Conservation (phyloP, 2,888 invertebrate species). For the Ochropleura leucogaster region DNA sequence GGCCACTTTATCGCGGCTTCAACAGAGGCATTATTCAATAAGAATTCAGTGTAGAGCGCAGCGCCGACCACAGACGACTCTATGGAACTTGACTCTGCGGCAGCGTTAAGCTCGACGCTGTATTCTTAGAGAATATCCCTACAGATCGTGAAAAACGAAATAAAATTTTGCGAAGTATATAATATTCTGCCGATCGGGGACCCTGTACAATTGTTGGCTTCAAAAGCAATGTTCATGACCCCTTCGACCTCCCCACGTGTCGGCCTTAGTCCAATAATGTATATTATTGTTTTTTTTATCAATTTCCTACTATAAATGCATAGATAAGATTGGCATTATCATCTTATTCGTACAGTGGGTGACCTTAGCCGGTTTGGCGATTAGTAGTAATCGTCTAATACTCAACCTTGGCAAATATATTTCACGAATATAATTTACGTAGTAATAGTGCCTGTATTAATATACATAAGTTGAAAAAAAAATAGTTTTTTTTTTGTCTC, state of each 20-base stretch:
- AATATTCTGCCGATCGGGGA: neutral
- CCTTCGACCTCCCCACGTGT: neutral
- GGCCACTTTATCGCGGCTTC: neutral
- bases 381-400: conserved; percentile 37
- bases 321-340: conserved; percentile 47
- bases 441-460: neutral
- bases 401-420: conserved; percentile 28
- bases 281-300: conserved; percentile 30
- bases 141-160: too few relatives aligned
- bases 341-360: conserved; percentile 11
- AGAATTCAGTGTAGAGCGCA: too few relatives aligned
- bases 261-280: neutral
- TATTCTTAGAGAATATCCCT: too few relatives aligned
- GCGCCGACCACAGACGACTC: too few relatives aligned
- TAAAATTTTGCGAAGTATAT: neutral
- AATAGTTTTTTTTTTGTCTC: too few relatives aligned
- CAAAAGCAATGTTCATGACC: conserved; percentile 5
- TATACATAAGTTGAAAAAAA: neutral
- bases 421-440: neutral
- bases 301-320: conserved; percentile 34
- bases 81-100: too few relatives aligned
- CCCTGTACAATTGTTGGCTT: neutral
- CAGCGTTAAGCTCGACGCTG: too few relatives aligned
- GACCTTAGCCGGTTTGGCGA: conserved; percentile 50
- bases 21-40: too few relatives aligned